Evolutionary conservation across 2,113 vertebrate species (phyloP), one percentile per base, ranked within the genome.

Genomic region (Zosterops pallidus): DNA sequence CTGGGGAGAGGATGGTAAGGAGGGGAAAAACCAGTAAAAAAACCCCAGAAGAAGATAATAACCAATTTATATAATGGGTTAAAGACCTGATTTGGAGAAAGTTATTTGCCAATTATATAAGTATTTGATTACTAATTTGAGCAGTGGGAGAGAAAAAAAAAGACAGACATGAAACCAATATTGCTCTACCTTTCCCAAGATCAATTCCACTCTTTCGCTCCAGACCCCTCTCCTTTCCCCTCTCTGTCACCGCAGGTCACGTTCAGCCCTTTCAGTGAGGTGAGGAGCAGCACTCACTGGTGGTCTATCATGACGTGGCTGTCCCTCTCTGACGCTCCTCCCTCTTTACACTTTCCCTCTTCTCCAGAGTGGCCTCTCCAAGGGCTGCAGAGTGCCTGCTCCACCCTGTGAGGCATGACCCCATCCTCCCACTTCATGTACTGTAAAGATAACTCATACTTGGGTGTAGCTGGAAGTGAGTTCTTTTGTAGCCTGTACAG

Each of bases 1-100:
- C 0, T 8, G 2, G 1, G 2, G 9, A 49, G 6, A 5, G 18
- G 5, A 44, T 7, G 23, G 21, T 65, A 59, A 67, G 16, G 21
- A 39, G 16, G 15, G 13, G 5, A 90, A 4, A 69, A 81, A 85
- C 67, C 3, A 37, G 5, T 9, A 25, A 64, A 56, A 83, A 64
- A 2, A 8, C 2, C 2, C 5, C 2, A 63, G 9, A 5, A 72
- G 10, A 49, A 70, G 23, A 37, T 22, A 60, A 81, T 87, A 37
- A 56, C 12, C 35, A 53, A 4, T 70, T 57, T 82, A 28, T 10
- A 35, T 25, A 33, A 41, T 3, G 0, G 2, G 7, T 13, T 28
- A 60, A 55, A 50, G 5, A 28, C 12, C 42, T 31, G 21, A 29
- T 53, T 39, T 63, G 21, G 5, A 18, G 18, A 56, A 82, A 82